Base-by-base conservation (phyloP, 2,888 invertebrate species). In the Tetropium fuscum region DNA sequence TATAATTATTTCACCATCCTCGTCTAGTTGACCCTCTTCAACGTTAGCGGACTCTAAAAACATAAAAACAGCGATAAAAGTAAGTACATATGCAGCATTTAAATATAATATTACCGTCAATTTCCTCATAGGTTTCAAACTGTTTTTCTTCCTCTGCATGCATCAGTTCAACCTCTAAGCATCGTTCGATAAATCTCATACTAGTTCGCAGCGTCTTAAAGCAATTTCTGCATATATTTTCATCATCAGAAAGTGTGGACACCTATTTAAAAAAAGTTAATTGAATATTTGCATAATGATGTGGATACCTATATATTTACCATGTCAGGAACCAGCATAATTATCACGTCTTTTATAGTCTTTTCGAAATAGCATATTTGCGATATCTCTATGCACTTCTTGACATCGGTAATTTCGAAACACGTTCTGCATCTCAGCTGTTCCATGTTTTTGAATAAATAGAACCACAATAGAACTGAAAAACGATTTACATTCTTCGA, bases 291-390 rank as follows among this genome's bases (percentile, higher is more conserved):
- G n/a, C 5, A 30, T n/a, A n/a, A n/a, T n/a, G n/a, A n/a, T n/a
- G n/a, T n/a, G n/a, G n/a, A 30, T 10, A 16, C n/a, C 1, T 16
- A 27, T 15, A 13, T 15, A 34, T 7, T 36, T 48, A 48, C 48
- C 48, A 48, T 48, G 13, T 36, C 48, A 19, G 48, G 48, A 15
- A 48, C 48, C 8, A 48, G 5, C 15, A 8, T 11, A n/a, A 15
- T 15, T 36, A 48, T 48, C 5, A 36, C 16, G 15, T 22, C 36
- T 20, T 22, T 20, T 19, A 36, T 15, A 8, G 48, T 36, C 22
- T 48, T 10, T 2, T 48, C 36, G 4, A 36, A 25, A 11, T 48
- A 48, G 22, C 48, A 48, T 25, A 5, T 22, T 20, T 36, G 13
- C 2, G 34, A 19, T 7, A 48, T 36, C 2, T 20, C 13, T 2